A percentile compares a stretch with the other conserved stretches of the same genome.
phyloP scores from a whole-genome alignment of 2,113 vertebrate genomes.

The Macrotus californicus region DNA sequence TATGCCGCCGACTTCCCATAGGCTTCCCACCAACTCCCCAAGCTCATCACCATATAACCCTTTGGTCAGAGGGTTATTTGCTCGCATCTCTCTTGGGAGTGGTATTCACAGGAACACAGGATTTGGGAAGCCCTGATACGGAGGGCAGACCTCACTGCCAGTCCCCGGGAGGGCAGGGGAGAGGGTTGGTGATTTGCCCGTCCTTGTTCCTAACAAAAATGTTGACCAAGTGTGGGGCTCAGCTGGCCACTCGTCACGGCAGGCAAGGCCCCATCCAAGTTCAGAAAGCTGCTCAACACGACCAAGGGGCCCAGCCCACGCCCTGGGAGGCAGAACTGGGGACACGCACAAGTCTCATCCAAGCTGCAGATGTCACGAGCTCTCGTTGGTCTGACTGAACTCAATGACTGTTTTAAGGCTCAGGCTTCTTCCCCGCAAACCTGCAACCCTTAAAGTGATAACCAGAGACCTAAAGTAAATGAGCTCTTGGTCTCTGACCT shows the following conservation, averaged over 20 bases:
- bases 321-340: neutral
- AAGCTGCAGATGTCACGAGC: neutral
- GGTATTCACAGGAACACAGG: neutral
- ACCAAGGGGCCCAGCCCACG: neutral
- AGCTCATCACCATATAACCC: neutral
- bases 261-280: neutral
- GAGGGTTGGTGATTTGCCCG: neutral
- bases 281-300: neutral
- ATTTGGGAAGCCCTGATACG: neutral
- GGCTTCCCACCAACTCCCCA: no score
- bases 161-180: no score
- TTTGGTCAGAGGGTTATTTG: neutral
- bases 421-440: constrained; percentile 41
- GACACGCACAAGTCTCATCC: neutral
- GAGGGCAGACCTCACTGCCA: neutral
- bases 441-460: constrained; percentile 62
- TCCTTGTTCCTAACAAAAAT: neutral
- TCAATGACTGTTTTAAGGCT: neutral
- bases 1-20: no score
- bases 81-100: neutral
- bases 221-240: neutral
- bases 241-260: no score
- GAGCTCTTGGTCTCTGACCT: neutral
- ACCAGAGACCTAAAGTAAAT: constrained; percentile 17
- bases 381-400: neutral